phyloP scores from a whole-genome alignment of 2,797 vertebrate species.

The Macropus fuliginosus region DNA sequence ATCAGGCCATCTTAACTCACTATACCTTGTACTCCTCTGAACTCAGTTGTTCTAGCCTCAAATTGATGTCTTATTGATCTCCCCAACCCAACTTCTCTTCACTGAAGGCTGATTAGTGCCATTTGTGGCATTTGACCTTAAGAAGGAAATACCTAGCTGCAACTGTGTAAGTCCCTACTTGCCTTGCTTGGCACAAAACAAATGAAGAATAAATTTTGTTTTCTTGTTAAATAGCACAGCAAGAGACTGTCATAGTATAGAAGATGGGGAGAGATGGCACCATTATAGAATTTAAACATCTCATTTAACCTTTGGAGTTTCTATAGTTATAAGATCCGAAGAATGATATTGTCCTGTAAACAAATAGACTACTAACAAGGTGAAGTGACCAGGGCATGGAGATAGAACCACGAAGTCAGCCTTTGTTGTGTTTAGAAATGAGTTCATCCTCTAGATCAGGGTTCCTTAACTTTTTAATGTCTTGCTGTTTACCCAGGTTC shows the following conservation, averaged over 20 bases:
- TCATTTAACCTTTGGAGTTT: too few species aligned
- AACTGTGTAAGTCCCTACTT: background rate
- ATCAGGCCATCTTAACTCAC: background rate
- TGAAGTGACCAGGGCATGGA: too few species aligned
- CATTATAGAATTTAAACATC: too few species aligned
- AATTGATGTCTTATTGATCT: background rate
- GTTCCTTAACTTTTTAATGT: too few species aligned
- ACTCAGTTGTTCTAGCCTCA: background rate
- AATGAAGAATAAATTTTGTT: background rate
- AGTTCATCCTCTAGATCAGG: too few species aligned
- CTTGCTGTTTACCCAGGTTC: too few species aligned
- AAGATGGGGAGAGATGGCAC: background rate
- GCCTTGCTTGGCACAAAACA: background rate
- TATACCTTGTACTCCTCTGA: background rate
- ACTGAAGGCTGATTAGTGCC: background rate
- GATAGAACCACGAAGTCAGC: too few species aligned
- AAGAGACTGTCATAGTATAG: background rate
- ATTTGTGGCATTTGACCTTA: background rate
- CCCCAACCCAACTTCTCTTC: background rate
- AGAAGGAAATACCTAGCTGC: background rate
- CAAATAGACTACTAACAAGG: too few species aligned
- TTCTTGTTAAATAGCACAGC: background rate
- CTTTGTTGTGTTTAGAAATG: too few species aligned
- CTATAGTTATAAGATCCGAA: too few species aligned
- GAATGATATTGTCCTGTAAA: too few species aligned